Evolutionary conservation across 2,888 invertebrate species (phyloP).

Genomic region (Torymus auratus): DNA sequence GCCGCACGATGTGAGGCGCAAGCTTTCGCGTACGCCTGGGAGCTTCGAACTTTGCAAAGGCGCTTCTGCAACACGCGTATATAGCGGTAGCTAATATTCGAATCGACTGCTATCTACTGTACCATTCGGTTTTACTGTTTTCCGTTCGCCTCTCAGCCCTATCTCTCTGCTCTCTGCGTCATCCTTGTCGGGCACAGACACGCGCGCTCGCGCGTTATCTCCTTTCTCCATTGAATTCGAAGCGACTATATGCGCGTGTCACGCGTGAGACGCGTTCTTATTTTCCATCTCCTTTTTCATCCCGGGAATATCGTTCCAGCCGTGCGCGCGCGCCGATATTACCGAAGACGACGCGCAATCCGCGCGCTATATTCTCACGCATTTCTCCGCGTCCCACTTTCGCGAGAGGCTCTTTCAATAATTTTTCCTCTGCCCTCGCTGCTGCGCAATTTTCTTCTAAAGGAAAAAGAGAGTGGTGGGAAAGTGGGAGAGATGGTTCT

Average conservation of each 20-base stretch:
- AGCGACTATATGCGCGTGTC: not conserved
- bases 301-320: too few species aligned
- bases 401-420: not conserved
- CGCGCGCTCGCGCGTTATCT: not conserved
- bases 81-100: conserved; percentile 45
- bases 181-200: not conserved
- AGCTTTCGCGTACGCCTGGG: too few species aligned
- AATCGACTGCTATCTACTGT: conserved; percentile 40
- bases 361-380: not conserved
- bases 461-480: too few species aligned
- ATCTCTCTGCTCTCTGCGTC: not conserved
- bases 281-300: conserved; percentile 1
- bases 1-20: conserved; percentile 5
- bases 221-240: conserved; percentile 12
- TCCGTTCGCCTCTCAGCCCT: conserved; percentile 26
- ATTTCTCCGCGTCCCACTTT: not conserved
- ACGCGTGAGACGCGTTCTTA: too few species aligned
- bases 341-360: conserved; percentile 8
- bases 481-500: too few species aligned
- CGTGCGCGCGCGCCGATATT: not conserved
- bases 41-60: conserved; percentile 28
- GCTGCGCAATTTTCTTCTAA: too few species aligned
- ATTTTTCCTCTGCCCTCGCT: too few species aligned
- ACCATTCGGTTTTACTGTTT: conserved; percentile 53
- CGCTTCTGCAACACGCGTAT: not conserved